These are phyloP conservation scores for Hyles lineata DNA, from an alignment of 2,888 invertebrate genomes.

Conservation along the genomic window DNA sequence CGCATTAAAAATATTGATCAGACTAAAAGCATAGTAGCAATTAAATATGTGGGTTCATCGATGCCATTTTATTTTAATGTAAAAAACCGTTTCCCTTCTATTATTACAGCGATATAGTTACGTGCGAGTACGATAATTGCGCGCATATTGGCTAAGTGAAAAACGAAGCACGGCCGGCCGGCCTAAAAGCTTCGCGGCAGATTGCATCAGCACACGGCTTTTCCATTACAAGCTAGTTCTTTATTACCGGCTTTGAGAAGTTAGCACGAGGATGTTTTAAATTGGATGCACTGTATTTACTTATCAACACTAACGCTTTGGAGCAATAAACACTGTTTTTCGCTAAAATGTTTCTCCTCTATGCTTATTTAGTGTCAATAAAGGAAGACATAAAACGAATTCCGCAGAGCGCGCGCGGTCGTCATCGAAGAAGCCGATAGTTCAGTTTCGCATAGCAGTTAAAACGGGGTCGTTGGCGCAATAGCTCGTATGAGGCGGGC, in stretches of 20 bases:
- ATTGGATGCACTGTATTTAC: slow-evolving; percentile 33
- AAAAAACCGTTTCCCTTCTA: neutral
- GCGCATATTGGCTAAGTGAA: slow-evolving; percentile 72
- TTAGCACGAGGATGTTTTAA: slow-evolving; percentile 48
- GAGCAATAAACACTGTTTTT: slow-evolving; percentile 15
- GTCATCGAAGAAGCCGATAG: slow-evolving; percentile 44
- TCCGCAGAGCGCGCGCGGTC: slow-evolving; percentile 37
- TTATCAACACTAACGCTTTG: slow-evolving; percentile 3
- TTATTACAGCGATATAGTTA: slow-evolving; percentile 41
- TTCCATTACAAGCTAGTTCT: slow-evolving; percentile 75
- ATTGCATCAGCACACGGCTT: slow-evolving; percentile 82
- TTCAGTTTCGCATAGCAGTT: slow-evolving; percentile 49
- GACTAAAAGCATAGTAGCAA: neutral
- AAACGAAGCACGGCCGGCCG: slow-evolving; percentile 65
- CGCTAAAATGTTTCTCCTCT: slow-evolving; percentile 24
- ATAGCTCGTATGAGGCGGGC: slow-evolving; percentile 56
- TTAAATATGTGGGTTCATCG: neutral
- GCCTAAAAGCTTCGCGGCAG: slow-evolving; percentile 78
- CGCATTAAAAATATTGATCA: neutral
- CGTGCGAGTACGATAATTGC: slow-evolving; percentile 66
- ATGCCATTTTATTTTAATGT: neutral
- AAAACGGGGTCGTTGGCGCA: slow-evolving; percentile 63
- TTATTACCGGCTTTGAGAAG: slow-evolving; percentile 55
- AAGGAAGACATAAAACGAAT: slow-evolving; percentile 41
- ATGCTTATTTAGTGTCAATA: slow-evolving; percentile 31